phyloP scores from a whole-genome alignment of 2,797 vertebrate species.

The Strix occidentalis region DNA sequence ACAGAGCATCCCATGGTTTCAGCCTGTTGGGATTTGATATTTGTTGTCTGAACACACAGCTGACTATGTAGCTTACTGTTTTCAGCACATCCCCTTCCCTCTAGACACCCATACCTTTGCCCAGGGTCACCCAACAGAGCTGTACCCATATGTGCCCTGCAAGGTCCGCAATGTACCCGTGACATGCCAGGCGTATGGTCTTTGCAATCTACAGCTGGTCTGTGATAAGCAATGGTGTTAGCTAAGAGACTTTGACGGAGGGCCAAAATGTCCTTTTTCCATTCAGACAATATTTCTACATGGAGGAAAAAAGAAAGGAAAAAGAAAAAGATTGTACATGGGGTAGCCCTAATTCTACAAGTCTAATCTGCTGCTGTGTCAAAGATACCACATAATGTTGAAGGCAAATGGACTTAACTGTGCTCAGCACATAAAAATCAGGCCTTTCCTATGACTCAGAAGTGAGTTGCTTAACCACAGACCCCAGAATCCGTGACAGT shows the following conservation, averaged over 20 bases:
- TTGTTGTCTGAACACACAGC: background rate
- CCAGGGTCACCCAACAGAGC: background rate
- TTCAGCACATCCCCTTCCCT: background rate
- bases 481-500: background rate
- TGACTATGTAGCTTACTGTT: background rate
- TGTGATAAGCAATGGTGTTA: background rate
- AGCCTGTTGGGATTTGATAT: background rate
- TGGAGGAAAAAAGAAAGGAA: too few relatives aligned
- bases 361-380: background rate
- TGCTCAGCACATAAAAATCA: background rate
- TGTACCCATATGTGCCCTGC: background rate
- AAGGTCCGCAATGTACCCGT: background rate
- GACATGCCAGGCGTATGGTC: background rate
- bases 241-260: background rate
- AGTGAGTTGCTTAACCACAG: background rate
- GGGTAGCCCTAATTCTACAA: background rate
- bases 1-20: background rate
- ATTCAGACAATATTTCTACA: background rate
- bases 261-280: background rate
- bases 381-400: background rate
- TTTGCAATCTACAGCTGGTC: background rate
- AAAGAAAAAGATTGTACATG: rapidly evolving
- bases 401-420: background rate
- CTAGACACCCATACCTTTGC: background rate
- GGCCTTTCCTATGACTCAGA: background rate